These are phyloP conservation scores for Mylabris phalerata DNA, from an alignment of 1,140 invertebrate genomes.

Conservation along the genomic window DNA sequence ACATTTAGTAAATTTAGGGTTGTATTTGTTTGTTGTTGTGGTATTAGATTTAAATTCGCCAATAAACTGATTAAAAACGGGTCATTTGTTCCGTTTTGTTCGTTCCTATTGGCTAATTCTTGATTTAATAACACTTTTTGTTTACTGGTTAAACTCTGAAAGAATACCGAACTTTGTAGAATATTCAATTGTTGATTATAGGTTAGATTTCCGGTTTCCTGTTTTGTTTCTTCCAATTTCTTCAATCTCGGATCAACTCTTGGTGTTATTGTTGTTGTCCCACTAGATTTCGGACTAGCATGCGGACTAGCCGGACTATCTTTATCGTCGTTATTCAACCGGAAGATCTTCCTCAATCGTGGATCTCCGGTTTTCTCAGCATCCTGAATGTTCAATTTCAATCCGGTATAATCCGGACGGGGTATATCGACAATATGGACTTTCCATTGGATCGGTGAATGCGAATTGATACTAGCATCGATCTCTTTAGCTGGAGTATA, in stretches of 20 bases:
- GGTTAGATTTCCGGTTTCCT: slow-evolving; percentile 22
- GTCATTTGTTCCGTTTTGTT: slow-evolving; percentile 32
- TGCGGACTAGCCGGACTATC: slow-evolving; percentile 46
- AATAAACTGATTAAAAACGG: slow-evolving; percentile 49
- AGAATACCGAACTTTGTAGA: slow-evolving; percentile 57
- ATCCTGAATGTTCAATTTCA: slow-evolving; percentile 62
- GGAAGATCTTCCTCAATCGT: slow-evolving; percentile 64
- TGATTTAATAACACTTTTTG: slow-evolving; percentile 62
- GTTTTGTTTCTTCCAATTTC: slow-evolving; percentile 31
- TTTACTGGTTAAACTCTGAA: slow-evolving; percentile 57
- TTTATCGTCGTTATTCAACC: slow-evolving; percentile 51
- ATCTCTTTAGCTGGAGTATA: slow-evolving; percentile 79
- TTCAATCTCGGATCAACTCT: slow-evolving; percentile 23
- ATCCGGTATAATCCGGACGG: slow-evolving; percentile 63
- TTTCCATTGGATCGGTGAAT: slow-evolving; percentile 65
- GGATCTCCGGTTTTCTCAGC: slow-evolving; percentile 62
- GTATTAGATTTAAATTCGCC: slow-evolving; percentile 44
- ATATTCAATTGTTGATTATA: slow-evolving; percentile 50
- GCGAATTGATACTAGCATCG: slow-evolving; percentile 69
- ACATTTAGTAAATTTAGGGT: slow-evolving; percentile 33
- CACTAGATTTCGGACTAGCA: slow-evolving; percentile 41
- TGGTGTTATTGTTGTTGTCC: background rate
- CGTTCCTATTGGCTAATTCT: slow-evolving; percentile 38
- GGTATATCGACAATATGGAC: slow-evolving; percentile 59
- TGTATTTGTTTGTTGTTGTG: slow-evolving; percentile 15